Conservation (phyloP, 2,113 vertebrate genomes). For the Paraplagusia blochii region DNA sequence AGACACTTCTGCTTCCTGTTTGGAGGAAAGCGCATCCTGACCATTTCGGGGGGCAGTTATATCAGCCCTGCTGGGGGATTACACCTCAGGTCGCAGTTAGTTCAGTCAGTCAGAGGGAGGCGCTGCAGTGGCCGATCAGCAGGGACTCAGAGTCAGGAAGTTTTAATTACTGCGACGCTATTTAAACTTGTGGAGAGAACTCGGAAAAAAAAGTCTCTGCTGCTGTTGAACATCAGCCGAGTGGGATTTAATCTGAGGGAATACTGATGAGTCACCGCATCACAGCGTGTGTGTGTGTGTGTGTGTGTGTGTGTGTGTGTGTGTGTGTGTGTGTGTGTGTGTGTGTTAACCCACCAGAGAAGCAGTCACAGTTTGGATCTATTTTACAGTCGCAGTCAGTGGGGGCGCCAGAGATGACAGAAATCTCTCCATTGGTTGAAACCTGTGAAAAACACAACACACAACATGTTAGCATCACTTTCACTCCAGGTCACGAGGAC, state of each 20-base stretch:
- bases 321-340: conserved; percentile 25
- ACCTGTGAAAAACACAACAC: conserved; percentile 69
- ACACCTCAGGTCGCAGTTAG: conserved; percentile 15
- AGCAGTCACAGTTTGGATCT: conserved; percentile 97
- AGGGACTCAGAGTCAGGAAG: conserved; percentile 28
- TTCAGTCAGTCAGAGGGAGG: conserved; percentile 33
- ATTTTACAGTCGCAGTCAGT: conserved; percentile 99
- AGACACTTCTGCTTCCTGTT: too few relatives aligned
- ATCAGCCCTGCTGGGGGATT: conserved; percentile 14
- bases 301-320: conserved; percentile 29
- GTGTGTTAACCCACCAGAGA: conserved; percentile 82
- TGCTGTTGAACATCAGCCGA: conserved; percentile 16
- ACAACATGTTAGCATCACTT: not conserved
- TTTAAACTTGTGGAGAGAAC: conserved; percentile 35
- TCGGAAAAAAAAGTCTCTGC: conserved; percentile 24
- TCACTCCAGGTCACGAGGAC: too few relatives aligned
- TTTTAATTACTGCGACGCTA: conserved; percentile 34
- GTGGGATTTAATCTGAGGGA: conserved; percentile 29
- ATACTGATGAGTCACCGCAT: too few relatives aligned
- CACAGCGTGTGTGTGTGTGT: too few relatives aligned
- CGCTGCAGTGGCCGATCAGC: conserved; percentile 36
- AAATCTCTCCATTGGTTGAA: conserved; percentile 94
- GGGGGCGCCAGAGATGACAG: conserved; percentile 86
- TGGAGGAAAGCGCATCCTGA: conserved; percentile 1
- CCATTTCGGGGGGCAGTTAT: conserved; percentile 31